These are phyloP conservation scores for Nymphicus hollandicus DNA, from an alignment of 2,113 vertebrate species.

Conservation along the genomic window DNA sequence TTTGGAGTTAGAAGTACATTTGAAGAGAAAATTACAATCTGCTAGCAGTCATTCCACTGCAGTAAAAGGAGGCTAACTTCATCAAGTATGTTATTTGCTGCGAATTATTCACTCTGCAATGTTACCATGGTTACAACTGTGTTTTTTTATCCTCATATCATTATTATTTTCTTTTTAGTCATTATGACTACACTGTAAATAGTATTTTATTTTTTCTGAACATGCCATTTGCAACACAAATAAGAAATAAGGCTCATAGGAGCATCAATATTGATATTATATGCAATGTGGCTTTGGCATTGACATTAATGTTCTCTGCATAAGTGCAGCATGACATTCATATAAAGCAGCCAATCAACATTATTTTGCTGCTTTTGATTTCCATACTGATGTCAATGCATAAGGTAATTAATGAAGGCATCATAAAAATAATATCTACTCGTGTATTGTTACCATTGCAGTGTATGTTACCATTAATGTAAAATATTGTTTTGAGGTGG, in stretches of 20 bases:
- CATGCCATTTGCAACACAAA: not conserved
- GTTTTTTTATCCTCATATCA: constrained; percentile 34
- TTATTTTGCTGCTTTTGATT: constrained; percentile 33
- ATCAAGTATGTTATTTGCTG: constrained; percentile 21
- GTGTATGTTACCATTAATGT: not conserved
- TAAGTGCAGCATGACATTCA: constrained; percentile 12
- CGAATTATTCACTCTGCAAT: constrained; percentile 41
- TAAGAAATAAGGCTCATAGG: not conserved
- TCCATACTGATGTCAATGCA: not conserved
- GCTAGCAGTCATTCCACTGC: not conserved
- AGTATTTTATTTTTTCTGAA: constrained; percentile 37
- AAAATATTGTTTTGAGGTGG: not conserved
- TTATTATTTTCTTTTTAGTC: constrained; percentile 41
- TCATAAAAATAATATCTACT: not conserved
- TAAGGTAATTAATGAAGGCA: constrained; percentile 2
- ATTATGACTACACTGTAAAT: constrained; percentile 41
- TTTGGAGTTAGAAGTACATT: not conserved
- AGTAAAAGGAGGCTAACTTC: constrained; percentile 27
- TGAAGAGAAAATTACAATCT: constrained; percentile 3
- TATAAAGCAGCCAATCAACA: constrained; percentile 28
- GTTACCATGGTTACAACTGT: constrained; percentile 50
- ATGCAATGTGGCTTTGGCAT: not conserved
- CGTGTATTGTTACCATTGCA: not conserved
- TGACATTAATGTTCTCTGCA: constrained; percentile 16
- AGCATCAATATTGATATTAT: constrained; percentile 34